Evolutionary conservation across 2,888 invertebrate genomes (phyloP).

Genomic region (Temnothorax rugatulus): DNA sequence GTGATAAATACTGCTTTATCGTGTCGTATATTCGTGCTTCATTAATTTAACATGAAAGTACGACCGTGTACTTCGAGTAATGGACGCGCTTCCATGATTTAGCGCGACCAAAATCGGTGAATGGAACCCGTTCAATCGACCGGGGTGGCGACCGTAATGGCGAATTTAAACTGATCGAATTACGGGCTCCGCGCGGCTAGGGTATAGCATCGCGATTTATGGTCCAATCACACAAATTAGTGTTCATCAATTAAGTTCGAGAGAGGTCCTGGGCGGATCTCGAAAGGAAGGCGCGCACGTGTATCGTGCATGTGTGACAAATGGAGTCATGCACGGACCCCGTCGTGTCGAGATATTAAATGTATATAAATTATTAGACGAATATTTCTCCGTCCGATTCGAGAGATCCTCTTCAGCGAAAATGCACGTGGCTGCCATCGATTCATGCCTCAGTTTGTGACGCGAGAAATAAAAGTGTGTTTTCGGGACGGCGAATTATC

Average conservation of each 20-base stretch:
- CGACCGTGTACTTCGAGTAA: background rate
- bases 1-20: conserved; percentile 19
- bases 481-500: conserved; percentile 11
- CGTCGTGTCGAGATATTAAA: conserved; percentile 40
- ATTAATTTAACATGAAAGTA: conserved; percentile 42
- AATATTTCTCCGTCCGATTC: background rate
- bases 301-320: conserved; percentile 6
- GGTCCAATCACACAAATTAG: conserved; percentile 38
- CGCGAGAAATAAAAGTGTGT: conserved; percentile 29
- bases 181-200: background rate
- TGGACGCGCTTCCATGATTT: conserved; percentile 7
- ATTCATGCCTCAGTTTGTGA: background rate
- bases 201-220: conserved; percentile 31
- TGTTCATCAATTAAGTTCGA: background rate
- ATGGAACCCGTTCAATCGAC: background rate
- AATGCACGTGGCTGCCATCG: background rate
- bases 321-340: conserved; percentile 1
- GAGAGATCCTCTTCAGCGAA: conserved; percentile 17
- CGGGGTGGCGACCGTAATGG: conserved; percentile 10
- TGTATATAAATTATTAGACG: conserved; percentile 30
- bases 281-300: background rate
- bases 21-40: background rate
- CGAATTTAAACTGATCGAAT: conserved; percentile 51
- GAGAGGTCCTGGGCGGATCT: background rate
- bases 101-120: background rate